Percentiles rank a stretch among this genome's conserved stretches.
Evolutionary conservation across 2,888 invertebrate genomes (phyloP).

Genomic region (Zygothrica quintamaculata): DNA sequence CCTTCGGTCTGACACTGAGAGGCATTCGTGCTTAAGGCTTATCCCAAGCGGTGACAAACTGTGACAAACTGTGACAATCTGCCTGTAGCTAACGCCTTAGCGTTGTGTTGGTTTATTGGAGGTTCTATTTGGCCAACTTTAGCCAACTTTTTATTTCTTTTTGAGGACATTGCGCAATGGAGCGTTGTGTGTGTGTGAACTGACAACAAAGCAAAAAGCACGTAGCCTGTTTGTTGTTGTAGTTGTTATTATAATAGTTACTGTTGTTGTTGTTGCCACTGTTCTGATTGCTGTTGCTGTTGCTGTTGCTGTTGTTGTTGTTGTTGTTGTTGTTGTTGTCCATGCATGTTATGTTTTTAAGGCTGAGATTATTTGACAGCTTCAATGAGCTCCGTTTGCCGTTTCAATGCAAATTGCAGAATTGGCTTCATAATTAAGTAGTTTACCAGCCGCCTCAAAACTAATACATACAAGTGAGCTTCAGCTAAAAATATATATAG

Average conservation of each 20-base stretch:
- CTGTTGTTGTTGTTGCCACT: constrained; percentile 28
- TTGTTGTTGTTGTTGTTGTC: constrained; percentile 30
- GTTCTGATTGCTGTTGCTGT: constrained; percentile 10
- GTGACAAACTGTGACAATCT: constrained; percentile 12
- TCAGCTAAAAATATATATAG: background rate
- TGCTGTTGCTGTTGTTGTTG: constrained; percentile 20
- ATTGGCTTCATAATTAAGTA: constrained; percentile 73
- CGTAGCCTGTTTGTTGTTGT: constrained; percentile 18
- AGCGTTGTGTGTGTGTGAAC: constrained; percentile 8
- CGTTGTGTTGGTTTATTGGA: constrained; percentile 26
- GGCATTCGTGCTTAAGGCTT: constrained; percentile 1
- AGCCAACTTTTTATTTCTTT: too few species aligned
- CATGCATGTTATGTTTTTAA: constrained; percentile 36
- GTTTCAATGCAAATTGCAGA: constrained; percentile 67
- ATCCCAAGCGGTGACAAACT: constrained; percentile 20
- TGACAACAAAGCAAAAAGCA: constrained; percentile 52
- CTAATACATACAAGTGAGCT: constrained; percentile 9
- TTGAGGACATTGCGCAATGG: constrained; percentile 48
- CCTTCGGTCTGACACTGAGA: constrained; percentile 26
- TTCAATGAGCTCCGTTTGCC: constrained; percentile 57
- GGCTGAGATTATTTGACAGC: constrained; percentile 63
- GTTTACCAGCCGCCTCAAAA: constrained; percentile 38
- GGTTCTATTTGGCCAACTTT: constrained; percentile 19
- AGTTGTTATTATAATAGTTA: constrained; percentile 12
- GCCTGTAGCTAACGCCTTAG: constrained; percentile 18